A percentile compares a stretch with the other conserved stretches of the same genome.
Conservation (phyloP, 2,797 vertebrate genomes). For the Gobio occitaniae region DNA sequence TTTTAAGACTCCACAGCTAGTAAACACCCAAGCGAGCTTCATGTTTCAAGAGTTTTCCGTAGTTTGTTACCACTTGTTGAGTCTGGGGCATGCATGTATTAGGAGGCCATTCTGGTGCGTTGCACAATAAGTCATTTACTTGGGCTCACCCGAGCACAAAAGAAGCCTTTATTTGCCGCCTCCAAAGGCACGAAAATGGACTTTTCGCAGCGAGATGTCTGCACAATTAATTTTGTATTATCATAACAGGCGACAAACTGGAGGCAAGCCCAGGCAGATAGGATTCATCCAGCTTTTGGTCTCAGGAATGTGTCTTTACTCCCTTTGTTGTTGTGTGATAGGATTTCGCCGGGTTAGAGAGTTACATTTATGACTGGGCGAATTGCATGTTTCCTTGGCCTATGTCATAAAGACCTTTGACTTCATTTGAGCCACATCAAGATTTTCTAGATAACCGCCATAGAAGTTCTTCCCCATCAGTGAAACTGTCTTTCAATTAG, state of each 20-base stretch:
- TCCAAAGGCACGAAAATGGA: slow-evolving; percentile 23
- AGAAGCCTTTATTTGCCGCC: slow-evolving; percentile 36
- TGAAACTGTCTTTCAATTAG: slow-evolving; percentile 43
- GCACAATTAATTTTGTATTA: slow-evolving; percentile 52
- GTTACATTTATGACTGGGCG: neutral
- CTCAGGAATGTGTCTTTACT: slow-evolving; percentile 46
- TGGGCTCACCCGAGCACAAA: slow-evolving; percentile 40
- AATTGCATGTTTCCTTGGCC: neutral
- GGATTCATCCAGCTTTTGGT: slow-evolving; percentile 40
- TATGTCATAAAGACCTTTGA: slow-evolving; percentile 3
- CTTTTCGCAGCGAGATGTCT: slow-evolving; percentile 29
- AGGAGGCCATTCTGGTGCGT: slow-evolving; percentile 32
- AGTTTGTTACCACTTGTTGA: slow-evolving; percentile 46
- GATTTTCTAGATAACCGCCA: neutral
- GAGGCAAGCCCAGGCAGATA: slow-evolving; percentile 52
- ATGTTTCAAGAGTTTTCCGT: neutral
- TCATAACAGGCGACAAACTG: slow-evolving; percentile 52
- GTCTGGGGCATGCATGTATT: slow-evolving; percentile 31
- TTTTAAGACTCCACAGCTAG: neutral
- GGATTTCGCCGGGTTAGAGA: slow-evolving; percentile 5
- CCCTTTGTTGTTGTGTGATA: slow-evolving; percentile 37
- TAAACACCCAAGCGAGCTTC: neutral
- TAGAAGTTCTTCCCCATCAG: slow-evolving; percentile 20
- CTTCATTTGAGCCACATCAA: neutral
- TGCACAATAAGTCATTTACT: slow-evolving; percentile 49